Base-by-base conservation (phyloP, 2,888 invertebrate genomes). In the Tetragnatha montana region DNA sequence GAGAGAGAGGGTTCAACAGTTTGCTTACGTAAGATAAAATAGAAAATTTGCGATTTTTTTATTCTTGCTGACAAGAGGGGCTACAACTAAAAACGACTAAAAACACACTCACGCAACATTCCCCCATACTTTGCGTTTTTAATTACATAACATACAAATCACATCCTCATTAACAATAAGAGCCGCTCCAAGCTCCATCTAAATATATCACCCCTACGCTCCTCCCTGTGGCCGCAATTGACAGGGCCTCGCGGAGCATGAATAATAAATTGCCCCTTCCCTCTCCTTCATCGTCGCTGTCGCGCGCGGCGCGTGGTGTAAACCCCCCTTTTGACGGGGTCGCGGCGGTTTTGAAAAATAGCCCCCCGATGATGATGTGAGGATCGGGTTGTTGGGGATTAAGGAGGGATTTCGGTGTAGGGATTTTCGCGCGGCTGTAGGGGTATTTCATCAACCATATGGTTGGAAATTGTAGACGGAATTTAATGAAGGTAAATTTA, bases 181-280 rank as follows among this genome's bases (percentile, higher is more conserved):
- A 35, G 1, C 1, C 2, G 35, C 4, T 35, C 35, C 2, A 35
- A 35, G 4, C 2, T 35, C 35, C 4, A 35, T 35, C 35, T 35
- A 4, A 4, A 35, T 4, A 35, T 35, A 35, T 35, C 4, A 4
- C 35, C 4, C 35, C 35, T 4, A 35, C 35, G 35, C 35, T 1
- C 35, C 35, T 35, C 35, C 35, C 35, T 4, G 35, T 35, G 35
- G 35, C 35, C 35, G 35, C 35, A 35, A 35, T 35, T 35, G 35
- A 35, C 75, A 51, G 81, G 35, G 76, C 70, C 74, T 21, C 50
- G 19, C 81, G 49, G 81, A 85, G 85, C 89, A 89, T 89, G 89
- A 89, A 89, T 89, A 89, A 89, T 89, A 89, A 89, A 89, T 89
- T 85, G 89, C 85, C 49, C 81, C 70, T 75, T 88, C 70, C 68